Percentiles rank a stretch among this genome's conserved stretches.
Evolutionary conservation across 2,888 invertebrate genomes (phyloP).

Genomic region (Ochropacha duplaris): DNA sequence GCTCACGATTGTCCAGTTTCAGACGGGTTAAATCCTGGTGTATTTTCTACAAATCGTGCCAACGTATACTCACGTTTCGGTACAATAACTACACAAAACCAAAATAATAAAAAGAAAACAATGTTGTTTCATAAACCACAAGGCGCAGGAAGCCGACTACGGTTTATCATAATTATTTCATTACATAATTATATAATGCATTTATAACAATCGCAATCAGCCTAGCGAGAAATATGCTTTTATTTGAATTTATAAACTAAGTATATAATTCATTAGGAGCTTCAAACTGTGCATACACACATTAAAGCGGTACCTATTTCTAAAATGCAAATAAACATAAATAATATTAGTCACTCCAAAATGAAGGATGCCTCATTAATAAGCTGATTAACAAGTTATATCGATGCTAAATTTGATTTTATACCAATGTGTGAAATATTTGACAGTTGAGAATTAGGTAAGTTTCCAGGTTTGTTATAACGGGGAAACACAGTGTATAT

Average conservation of each 20-base stretch:
- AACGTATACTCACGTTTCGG: background rate
- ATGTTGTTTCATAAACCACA: background rate
- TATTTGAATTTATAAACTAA: background rate
- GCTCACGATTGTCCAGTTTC: constrained; percentile 36
- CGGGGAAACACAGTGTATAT: background rate
- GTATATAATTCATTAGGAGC: no score
- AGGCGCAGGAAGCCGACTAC: background rate
- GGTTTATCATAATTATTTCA: background rate
- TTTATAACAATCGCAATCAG: background rate
- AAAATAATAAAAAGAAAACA: background rate
- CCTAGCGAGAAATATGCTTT: background rate
- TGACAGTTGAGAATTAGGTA: background rate
- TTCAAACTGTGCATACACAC: no score
- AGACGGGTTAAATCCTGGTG: constrained; percentile 21
- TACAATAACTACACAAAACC: background rate
- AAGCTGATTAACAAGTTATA: background rate
- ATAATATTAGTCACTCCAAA: background rate
- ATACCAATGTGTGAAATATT: background rate
- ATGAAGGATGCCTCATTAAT: background rate
- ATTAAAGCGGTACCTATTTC: background rate
- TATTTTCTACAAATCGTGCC: constrained; percentile 1
- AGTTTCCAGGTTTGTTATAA: background rate
- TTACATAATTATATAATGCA: background rate
- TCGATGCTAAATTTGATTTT: background rate
- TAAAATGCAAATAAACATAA: background rate